A percentile compares a stretch with the other conserved stretches of the same genome.
Evolutionary conservation across 2,113 vertebrate species (phyloP).

Genomic region (Promerops cafer): DNA sequence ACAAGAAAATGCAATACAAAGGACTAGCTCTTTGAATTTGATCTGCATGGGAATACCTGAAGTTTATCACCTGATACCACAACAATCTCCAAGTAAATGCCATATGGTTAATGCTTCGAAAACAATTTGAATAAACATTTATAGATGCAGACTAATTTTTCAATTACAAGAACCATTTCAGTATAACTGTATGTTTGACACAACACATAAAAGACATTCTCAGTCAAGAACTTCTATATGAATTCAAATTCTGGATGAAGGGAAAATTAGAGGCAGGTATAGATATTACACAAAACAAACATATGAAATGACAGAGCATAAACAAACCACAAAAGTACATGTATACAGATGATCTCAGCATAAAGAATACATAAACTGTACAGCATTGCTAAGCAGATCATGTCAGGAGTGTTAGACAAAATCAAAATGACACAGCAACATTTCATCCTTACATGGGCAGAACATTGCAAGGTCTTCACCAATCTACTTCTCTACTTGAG

Average conservation of each 20-base stretch:
- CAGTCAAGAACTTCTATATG: constrained; percentile 6
- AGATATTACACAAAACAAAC: background rate
- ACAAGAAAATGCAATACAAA: constrained; percentile 64
- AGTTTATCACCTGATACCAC: constrained; percentile 60
- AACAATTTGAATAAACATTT: constrained; percentile 72
- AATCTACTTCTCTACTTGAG: background rate
- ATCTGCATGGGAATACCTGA: constrained; percentile 75
- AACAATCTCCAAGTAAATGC: constrained; percentile 55
- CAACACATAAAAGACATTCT: constrained; percentile 35
- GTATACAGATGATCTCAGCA: background rate
- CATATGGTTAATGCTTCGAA: constrained; percentile 62
- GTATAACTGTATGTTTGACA: constrained; percentile 41
- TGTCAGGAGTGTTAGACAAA: background rate
- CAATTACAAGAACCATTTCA: constrained; percentile 75
- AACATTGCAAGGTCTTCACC: background rate
- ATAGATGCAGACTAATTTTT: constrained; percentile 74
- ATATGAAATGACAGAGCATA: background rate
- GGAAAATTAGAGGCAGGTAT: background rate
- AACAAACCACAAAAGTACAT: background rate
- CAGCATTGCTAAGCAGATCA: background rate
- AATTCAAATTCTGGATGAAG: constrained; percentile 41
- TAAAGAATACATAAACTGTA: background rate
- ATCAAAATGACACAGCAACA: background rate
- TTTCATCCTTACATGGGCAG: background rate
- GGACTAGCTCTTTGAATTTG: constrained; percentile 56